Evolutionary conservation across 2,888 invertebrate species (phyloP), one percentile per base, ranked within the genome.

Genomic region (Tipula vernalis): DNA sequence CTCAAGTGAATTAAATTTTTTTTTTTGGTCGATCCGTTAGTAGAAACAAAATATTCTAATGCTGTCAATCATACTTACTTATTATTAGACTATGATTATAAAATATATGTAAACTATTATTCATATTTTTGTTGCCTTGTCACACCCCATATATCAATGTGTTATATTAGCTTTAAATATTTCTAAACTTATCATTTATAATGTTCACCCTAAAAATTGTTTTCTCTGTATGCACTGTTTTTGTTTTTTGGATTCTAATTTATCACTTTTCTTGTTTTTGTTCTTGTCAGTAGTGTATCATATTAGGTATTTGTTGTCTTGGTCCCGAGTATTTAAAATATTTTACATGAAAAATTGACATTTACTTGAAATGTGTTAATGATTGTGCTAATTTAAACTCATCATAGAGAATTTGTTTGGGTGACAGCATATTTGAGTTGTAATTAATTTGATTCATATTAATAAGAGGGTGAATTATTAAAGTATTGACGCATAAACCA

Each of bases 121-220:
- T 71, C 71, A 71, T 71, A 71, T 71, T 71, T 71, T 8, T 71
- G 71, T 71, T 71, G 71, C 28, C 71, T 71, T 71, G 28, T 71
- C 28, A 28, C 71, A 71, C 71, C 71, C 71, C 71, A 71, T 71
- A 71, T 71, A 71, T 71, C 71, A 71, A 28, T 71, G 18, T 71
- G 28, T 71, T 71, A 71, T 71, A 71, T 71, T 71, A 71, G 71
- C 71, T 28, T 71, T 71, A 71, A 71, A 71, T 71, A 71, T 71
- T 71, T 71, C 71, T 71, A 71, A 71, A 71, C 71, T 71, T 71
- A 71, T 71, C 71, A 71, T 71, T 71, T 71, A 71, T 71, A 71
- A 71, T 71, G 71, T 71, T 18, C 71, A 71, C 71, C 71, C 71
- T 71, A 71, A 71, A 10, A 18, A 18, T 18, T 71, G 18, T 71